Percentiles rank a stretch among this genome's conserved stretches.
These are phyloP conservation scores for Vidua macroura DNA, from an alignment of 2,113 vertebrate genomes.

Conservation along the genomic window DNA sequence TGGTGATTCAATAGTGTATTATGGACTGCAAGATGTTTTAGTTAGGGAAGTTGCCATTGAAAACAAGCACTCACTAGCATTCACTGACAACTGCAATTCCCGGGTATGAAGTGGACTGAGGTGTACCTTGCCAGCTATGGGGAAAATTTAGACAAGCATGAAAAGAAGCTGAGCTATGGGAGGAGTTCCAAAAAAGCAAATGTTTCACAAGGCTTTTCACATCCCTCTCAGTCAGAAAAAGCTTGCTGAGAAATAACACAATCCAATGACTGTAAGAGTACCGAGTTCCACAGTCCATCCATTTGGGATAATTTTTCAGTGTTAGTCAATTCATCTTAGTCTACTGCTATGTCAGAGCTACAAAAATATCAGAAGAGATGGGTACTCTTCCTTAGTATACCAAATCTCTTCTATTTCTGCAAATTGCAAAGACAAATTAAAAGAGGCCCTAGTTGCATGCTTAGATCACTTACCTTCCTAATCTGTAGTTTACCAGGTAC, in stretches of 20 bases:
- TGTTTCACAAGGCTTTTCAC: background rate
- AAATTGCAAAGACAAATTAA: background rate
- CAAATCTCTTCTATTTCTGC: background rate
- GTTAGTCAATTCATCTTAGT: background rate
- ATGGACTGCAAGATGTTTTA: background rate
- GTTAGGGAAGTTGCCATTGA: background rate
- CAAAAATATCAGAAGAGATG: background rate
- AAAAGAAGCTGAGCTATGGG: background rate
- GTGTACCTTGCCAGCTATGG: background rate
- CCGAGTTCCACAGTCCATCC: background rate
- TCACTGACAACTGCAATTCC: background rate
- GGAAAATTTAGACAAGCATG: background rate
- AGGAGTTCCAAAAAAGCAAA: background rate
- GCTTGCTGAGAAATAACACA: background rate
- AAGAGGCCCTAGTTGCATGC: background rate
- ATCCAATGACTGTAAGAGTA: background rate
- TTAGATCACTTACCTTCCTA: background rate
- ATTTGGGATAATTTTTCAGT: background rate
- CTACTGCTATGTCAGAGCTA: background rate
- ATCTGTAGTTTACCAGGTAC: accelerated
- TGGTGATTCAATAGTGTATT: background rate
- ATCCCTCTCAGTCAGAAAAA: background rate
- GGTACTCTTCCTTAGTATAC: background rate
- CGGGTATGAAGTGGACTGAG: background rate
- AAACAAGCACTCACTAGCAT: background rate